Percentiles rank a stretch among this genome's conserved stretches.
These are phyloP conservation scores for Cyprinodon variegatus DNA, from an alignment of 2,113 vertebrate species.

Conservation along the genomic window DNA sequence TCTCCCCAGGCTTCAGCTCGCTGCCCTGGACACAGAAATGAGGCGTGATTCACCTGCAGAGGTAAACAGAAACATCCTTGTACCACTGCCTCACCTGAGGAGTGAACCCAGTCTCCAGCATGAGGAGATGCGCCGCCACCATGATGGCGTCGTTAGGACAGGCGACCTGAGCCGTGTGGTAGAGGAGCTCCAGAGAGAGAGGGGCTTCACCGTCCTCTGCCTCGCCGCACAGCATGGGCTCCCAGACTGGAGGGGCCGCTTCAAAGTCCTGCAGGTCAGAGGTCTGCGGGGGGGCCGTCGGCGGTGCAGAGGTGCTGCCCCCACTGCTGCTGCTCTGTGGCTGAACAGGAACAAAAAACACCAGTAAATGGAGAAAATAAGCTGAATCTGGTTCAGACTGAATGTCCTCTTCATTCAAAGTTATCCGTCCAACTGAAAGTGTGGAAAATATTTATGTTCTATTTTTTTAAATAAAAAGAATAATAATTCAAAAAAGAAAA, in stretches of 20 bases:
- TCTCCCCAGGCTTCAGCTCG: slow-evolving; percentile 69
- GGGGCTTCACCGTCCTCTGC: slow-evolving; percentile 85
- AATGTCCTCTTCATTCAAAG: not conserved
- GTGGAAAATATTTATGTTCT: not conserved
- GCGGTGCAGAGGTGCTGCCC: not conserved
- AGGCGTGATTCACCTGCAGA: not conserved
- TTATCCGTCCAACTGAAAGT: not conserved
- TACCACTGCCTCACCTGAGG: slow-evolving; percentile 81
- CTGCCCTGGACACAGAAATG: slow-evolving; percentile 46
- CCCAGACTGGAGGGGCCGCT: slow-evolving; percentile 67
- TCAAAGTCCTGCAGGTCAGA: slow-evolving; percentile 59
- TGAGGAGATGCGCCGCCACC: slow-evolving; percentile 86
- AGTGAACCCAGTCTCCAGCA: slow-evolving; percentile 91
- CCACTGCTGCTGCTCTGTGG: not conserved
- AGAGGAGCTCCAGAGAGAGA: slow-evolving; percentile 87
- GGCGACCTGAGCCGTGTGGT: slow-evolving; percentile 76
- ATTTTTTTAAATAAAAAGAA: too few species aligned
- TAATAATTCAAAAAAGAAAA: too few species aligned
- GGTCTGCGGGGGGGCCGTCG: not conserved
- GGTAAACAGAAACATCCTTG: not conserved
- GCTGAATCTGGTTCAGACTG: not conserved
- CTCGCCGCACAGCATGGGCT: slow-evolving; percentile 93
- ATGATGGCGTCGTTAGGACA: slow-evolving; percentile 84
- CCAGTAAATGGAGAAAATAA: not conserved
- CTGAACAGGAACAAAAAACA: not conserved